Conservation (phyloP, 1,140 invertebrate genomes). For the Theocolax elegans region DNA sequence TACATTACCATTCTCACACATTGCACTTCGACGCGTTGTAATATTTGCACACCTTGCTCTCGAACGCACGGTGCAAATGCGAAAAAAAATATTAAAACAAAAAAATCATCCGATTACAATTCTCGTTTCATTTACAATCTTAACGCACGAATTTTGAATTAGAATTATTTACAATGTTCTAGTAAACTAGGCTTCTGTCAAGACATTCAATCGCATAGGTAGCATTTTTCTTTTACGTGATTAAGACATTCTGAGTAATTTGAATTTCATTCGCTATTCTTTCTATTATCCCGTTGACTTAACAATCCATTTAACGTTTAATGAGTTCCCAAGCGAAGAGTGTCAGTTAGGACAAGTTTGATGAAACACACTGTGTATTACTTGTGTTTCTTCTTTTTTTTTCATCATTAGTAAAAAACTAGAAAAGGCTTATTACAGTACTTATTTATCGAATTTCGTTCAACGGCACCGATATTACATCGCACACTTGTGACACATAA, state of each 20-base stretch:
- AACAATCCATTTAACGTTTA: slow-evolving; percentile 8
- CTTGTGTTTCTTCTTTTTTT: not conserved
- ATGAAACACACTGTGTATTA: not conserved
- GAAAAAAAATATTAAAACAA: slow-evolving; percentile 9
- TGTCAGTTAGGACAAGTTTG: slow-evolving; percentile 7
- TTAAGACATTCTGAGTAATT: not conserved
- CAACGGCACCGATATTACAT: slow-evolving; percentile 14
- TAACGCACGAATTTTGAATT: slow-evolving; percentile 25
- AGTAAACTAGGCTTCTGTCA: slow-evolving; percentile 1
- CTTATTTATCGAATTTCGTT: slow-evolving; percentile 36
- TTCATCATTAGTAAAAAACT: slow-evolving; percentile 44
- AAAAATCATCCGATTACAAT: not conserved
- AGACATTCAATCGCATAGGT: slow-evolving; percentile 1
- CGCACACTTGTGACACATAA: slow-evolving; percentile 1
- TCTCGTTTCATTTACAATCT: not conserved
- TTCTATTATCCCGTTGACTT: not conserved
- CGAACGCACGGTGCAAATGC: not conserved
- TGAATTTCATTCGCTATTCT: not conserved
- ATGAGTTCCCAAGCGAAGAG: not conserved
- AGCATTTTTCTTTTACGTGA: not conserved
- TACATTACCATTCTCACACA: slow-evolving; percentile 5
- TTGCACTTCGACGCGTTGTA: slow-evolving; percentile 26
- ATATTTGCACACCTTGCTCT: slow-evolving; percentile 12
- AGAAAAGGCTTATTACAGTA: slow-evolving; percentile 43
- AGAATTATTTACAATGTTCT: slow-evolving; percentile 37